Evolutionary conservation across 2,888 invertebrate species (phyloP), one percentile per base, ranked within the genome.

Genomic region (Epinotia demarniana): DNA sequence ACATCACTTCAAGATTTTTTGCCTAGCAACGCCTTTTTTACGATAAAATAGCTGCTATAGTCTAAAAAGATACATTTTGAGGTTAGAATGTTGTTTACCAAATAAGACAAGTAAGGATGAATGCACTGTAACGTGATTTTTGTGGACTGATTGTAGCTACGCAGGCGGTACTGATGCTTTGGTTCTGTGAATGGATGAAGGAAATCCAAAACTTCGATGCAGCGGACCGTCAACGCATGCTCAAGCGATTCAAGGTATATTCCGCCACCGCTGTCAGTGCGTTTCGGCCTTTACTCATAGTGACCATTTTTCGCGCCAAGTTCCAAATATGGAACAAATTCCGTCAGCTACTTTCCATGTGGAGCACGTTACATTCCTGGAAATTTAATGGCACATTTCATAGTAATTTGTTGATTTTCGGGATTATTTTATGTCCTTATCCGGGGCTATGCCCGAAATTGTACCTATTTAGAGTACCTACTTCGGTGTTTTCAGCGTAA

Each of bases 151-250:
- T 86, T 55, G 2, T 79, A 94, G 94, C 86, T 9, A 86, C 91
- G 0, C 94, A 94, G 82, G 90, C 88, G 0, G 80, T 92, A 0
- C 78, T 94, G n/a, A 92, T 94, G 1, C 62, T 87, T 1, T 94
- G 94, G 94, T 93, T 92, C 75, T 94, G 93, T 69, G 92, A 94
- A 72, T 94, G 93, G 93, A 94, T 94, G 87, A 93, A 93, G 18
- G 94, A 94, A 79, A 91, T 94, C 80, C 90, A 93, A 73, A 78
- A 91, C 13, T 94, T 93, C 53, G 94, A 94, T 53, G 93, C 92
- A 0, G 94, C 94, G 0, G 87, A 89, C 57, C 83, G 94, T 1
- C 77, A 84, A n/a, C 82, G 94, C 0, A 93, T 93, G 92, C 71
- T 93, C 63, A 85, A 68, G 33, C 81, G 92, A n/a, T 93, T 92